Evolutionary conservation across 2,113 vertebrate genomes (phyloP).

Genomic region (Tor tambroides): DNA sequence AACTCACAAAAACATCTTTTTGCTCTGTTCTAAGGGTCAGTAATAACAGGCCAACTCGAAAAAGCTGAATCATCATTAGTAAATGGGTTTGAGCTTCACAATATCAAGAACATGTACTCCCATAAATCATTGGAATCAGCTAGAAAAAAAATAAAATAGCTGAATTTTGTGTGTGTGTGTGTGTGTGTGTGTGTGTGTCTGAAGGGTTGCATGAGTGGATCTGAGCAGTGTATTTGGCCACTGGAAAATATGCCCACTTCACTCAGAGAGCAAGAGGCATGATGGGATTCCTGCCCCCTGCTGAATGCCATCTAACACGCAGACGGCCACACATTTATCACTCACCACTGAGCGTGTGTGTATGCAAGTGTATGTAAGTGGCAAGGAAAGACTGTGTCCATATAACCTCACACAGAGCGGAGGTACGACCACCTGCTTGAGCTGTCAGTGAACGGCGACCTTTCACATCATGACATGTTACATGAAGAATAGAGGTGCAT

Average conservation of each 20-base stretch:
- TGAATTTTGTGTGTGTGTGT: background rate
- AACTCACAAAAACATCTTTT: background rate
- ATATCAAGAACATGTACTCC: conserved; percentile 33
- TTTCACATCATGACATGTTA: conserved; percentile 2
- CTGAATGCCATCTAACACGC: conserved; percentile 38
- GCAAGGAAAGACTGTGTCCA: background rate
- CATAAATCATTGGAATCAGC: conserved; percentile 35
- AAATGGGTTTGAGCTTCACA: background rate
- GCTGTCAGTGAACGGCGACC: background rate
- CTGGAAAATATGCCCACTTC: conserved; percentile 1
- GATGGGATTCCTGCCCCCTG: conserved; percentile 36
- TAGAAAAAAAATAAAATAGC: conserved; percentile 25
- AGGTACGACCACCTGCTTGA: background rate
- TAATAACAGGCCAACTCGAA: background rate
- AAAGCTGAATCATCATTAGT: background rate
- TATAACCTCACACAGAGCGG: conserved; percentile 8
- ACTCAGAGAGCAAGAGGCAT: background rate
- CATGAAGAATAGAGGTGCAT: background rate
- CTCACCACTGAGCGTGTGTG: conserved; percentile 12
- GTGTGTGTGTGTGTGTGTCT: background rate
- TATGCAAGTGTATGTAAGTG: conserved; percentile 16
- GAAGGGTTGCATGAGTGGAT: conserved; percentile 7
- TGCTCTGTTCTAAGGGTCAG: background rate
- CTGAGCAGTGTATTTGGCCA: conserved; percentile 10
- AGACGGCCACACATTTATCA: conserved; percentile 36